Evolutionary conservation across 2,113 vertebrate genomes (phyloP), one percentile per base, ranked within the genome.

Genomic region (Calyptomena viridis): DNA sequence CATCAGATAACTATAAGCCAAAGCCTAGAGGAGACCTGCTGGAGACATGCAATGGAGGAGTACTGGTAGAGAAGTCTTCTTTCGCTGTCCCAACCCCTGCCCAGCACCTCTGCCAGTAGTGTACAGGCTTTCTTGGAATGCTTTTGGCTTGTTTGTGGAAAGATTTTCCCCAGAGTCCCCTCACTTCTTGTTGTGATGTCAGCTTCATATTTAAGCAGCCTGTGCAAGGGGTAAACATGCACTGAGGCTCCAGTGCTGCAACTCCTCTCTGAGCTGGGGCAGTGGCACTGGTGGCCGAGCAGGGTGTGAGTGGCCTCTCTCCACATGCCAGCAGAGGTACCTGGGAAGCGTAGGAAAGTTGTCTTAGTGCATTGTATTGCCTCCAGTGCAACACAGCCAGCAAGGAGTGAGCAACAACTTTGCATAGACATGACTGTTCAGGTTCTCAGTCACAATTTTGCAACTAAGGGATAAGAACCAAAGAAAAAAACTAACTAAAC

Each of bases 291-390:
- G 24, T 25, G 23, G 25, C 7, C 44, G 50, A 49, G 50, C 28
- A 25, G 25, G 7, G 25, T 14, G 1, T 42, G 69, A 60, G 35
- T 19, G 27, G 5, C 40, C 7, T 62, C 31, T 68, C 14, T 77
- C 28, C 35, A 25, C 2, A 6, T 19, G 42, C 59, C 49, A 68
- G 18, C 21, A 33, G 14, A 83, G 59, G 33, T 56, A 23, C 28
- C 20, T 1, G 0, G 23, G 22, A 72, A 52, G 42, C 0, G 0
- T 3, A 28, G 49, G 35, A 67, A 27, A 31, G 55, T 23, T 47
- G 42, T 14, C 20, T n/a, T 15, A 15, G 39, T 17, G 44, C 11
- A 6, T 28, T 46, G 2, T 27, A 8, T 49, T 39, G 47, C 17
- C 14, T 49, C 28, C 8, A 35, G 31, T 47, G 49, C 22, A 59